A percentile compares a stretch with the other conserved stretches of the same genome.
phyloP scores from a whole-genome alignment of 2,888 invertebrate genomes.

The Xanthia icteritia region DNA sequence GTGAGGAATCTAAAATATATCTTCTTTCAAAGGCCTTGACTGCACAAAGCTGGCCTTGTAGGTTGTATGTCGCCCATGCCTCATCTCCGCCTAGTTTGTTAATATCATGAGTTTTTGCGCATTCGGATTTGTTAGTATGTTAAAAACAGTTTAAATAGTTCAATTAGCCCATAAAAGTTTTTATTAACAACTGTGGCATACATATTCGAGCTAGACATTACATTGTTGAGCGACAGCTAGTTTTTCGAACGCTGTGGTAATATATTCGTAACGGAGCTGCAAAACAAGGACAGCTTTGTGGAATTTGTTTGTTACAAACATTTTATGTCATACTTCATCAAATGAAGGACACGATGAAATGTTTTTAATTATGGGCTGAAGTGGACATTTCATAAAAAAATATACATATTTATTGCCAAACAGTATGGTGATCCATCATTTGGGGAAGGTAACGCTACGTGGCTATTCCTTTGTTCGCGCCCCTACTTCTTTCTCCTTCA shows the following conservation, averaged over 20 bases:
- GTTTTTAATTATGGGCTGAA: constrained; percentile 12
- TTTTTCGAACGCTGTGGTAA: constrained; percentile 7
- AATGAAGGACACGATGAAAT: constrained; percentile 15
- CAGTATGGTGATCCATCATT: constrained; percentile 40
- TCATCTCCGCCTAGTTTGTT: not conserved
- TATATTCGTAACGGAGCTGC: constrained; percentile 4
- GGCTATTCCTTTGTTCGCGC: constrained; percentile 27
- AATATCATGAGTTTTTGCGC: not conserved
- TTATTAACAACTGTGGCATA: constrained; percentile 12
- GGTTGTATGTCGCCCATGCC: not conserved
- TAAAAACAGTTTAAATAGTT: constrained; percentile 16
- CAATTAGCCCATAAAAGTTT: constrained; percentile 22
- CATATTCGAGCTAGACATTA: constrained; percentile 18
- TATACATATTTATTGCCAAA: constrained; percentile 18
- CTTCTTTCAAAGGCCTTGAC: not conserved
- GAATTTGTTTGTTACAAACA: constrained; percentile 2
- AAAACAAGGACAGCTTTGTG: constrained; percentile 9
- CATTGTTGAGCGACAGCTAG: constrained; percentile 17
- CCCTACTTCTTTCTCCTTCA: constrained; percentile 16
- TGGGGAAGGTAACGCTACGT: constrained; percentile 22
- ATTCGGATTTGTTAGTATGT: not conserved
- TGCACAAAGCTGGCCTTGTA: too few species aligned
- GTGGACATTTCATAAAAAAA: constrained; percentile 21
- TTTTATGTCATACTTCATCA: constrained; percentile 18
- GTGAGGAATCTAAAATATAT: not conserved